These are phyloP conservation scores for Sturmia bella DNA, from an alignment of 2,888 invertebrate species.

Conservation along the genomic window DNA sequence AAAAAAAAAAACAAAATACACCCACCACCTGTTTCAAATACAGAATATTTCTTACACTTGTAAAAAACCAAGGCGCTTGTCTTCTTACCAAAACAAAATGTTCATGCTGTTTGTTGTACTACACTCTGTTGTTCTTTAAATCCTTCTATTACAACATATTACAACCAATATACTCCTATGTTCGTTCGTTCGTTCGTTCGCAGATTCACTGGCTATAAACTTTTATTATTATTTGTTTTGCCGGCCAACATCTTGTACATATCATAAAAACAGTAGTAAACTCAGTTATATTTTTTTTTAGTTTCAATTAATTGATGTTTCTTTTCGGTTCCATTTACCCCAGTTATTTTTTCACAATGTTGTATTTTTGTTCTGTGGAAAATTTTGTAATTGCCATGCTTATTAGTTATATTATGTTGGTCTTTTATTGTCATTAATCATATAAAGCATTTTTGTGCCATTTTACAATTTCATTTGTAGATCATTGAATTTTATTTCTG, in stretches of 20 bases:
- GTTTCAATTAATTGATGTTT: conserved; percentile 27
- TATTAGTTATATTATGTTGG: not conserved
- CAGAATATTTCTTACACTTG: conserved; percentile 44
- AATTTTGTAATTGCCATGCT: conserved; percentile 23
- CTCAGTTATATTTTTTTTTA: conserved; percentile 7
- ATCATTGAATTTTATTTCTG: conserved; percentile 35
- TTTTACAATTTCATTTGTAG: conserved; percentile 34
- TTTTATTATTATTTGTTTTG: conserved; percentile 5
- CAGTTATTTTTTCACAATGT: not conserved
- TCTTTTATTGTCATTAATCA: conserved; percentile 43
- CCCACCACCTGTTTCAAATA: conserved; percentile 7
- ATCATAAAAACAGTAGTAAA: conserved; percentile 25
- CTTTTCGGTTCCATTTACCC: conserved; percentile 19
- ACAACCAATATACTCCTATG: conserved; percentile 33
- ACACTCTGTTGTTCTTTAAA: conserved; percentile 9
- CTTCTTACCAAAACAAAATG: conserved; percentile 34
- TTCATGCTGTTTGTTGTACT: conserved; percentile 25
- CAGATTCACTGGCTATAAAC: conserved; percentile 24
- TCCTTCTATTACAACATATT: conserved; percentile 11
- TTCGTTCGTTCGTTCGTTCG: conserved; percentile 26
- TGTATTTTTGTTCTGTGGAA: conserved; percentile 21
- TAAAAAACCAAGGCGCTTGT: conserved; percentile 52
- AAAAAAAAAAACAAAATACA: conserved; percentile 22
- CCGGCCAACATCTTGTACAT: conserved; percentile 60
- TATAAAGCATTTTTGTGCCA: conserved; percentile 16